phyloP scores from a whole-genome alignment of 2,797 vertebrate species.

The Arnoldichthys spilopterus region DNA sequence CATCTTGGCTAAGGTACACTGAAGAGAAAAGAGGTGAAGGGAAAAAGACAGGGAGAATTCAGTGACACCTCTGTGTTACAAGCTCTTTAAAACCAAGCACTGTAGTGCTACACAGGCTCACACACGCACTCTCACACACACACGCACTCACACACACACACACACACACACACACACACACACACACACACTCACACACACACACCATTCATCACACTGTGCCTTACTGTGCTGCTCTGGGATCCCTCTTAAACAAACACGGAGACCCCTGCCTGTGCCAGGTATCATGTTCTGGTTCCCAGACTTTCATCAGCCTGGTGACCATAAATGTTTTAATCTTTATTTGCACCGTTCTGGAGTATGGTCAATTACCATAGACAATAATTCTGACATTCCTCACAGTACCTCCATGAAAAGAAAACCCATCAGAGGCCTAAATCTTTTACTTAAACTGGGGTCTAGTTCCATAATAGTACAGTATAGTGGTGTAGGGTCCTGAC shows the following conservation, averaged over 20 bases:
- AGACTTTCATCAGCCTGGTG: neutral
- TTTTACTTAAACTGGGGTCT: too few species aligned
- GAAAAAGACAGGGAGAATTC: conserved; percentile 19
- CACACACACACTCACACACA: conserved; percentile 45
- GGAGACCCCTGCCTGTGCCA: conserved; percentile 22
- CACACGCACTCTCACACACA: conserved; percentile 26
- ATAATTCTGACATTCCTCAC: too few species aligned
- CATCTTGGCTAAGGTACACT: conserved; percentile 29
- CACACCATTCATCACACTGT: conserved; percentile 41
- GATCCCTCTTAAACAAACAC: conserved; percentile 20
- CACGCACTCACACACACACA: neutral
- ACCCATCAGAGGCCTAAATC: too few species aligned
- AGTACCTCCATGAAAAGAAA: too few species aligned
- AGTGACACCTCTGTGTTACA: conserved; percentile 51
- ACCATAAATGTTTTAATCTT: neutral
- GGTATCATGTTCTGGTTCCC: conserved; percentile 15
- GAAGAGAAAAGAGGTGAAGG: conserved; percentile 34
- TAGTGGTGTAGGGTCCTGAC: too few species aligned
- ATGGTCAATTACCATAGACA: too few species aligned
- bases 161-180: conserved; percentile 42
- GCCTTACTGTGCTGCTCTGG: conserved; percentile 20
- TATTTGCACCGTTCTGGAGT: neutral
- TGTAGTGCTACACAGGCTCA: conserved; percentile 23
- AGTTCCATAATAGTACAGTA: too few species aligned
- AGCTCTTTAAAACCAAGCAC: conserved; percentile 50